These are phyloP conservation scores for Alaudala cheleensis DNA, from an alignment of 2,113 vertebrate genomes.

Conservation along the genomic window DNA sequence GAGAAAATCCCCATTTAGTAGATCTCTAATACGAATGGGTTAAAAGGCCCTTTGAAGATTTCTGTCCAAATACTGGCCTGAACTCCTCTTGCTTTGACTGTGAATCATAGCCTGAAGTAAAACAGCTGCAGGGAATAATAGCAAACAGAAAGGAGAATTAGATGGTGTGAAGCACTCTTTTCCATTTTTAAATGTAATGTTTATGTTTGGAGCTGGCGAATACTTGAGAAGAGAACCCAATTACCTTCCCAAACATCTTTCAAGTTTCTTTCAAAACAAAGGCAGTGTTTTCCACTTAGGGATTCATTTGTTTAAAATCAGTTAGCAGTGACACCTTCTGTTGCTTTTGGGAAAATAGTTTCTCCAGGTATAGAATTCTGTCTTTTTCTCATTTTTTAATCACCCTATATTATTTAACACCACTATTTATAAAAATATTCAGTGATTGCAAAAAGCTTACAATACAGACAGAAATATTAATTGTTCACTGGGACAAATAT, in stretches of 20 bases:
- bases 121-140: neutral
- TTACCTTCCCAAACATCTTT: neutral
- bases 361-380: conserved; percentile 12
- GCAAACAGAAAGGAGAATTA: neutral
- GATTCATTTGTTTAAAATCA: conserved; percentile 47
- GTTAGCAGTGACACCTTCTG: conserved; percentile 69
- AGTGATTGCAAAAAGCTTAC: neutral
- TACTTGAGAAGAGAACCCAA: neutral
- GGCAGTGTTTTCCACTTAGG: neutral
- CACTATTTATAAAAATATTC: neutral
- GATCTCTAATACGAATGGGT: neutral
- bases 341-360: conserved; percentile 57
- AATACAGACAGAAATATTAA: neutral
- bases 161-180: neutral
- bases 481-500: neutral
- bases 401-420: neutral
- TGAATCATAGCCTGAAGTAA: neutral
- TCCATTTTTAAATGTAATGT: neutral
- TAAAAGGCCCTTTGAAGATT: neutral
- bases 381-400: neutral
- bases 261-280: conserved; percentile 39
- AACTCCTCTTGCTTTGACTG: neutral
- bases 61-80: neutral
- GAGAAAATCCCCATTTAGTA: neutral
- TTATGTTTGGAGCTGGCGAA: neutral